Base-by-base conservation (phyloP, 2,888 invertebrate species). In the Erpobdella octoculata region DNA sequence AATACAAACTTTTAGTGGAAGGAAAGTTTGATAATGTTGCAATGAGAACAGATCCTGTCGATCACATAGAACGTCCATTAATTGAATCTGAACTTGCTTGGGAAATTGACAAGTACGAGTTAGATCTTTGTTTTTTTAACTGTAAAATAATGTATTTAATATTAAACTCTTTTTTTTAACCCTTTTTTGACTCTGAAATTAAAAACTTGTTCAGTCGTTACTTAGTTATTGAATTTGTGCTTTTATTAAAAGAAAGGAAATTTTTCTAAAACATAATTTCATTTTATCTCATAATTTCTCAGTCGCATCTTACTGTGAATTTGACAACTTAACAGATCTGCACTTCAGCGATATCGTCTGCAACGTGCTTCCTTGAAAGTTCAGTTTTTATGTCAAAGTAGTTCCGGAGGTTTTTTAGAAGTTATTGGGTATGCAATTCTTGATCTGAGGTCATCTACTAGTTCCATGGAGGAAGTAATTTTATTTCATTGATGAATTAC, bases 31-130 rank as follows among this genome's bases (percentile, higher is more conserved):
- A 84, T 79, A 84, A 84, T 4, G 84, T 84, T 76, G 76, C 82
- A 12, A 77, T 85, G 71, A 76, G 80, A 0, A 83, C 84, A 31
- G 84, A 85, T 76, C 83, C 83, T 28, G 81, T 84, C 3, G 79
- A 80, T 35, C 84, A 84, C 77, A 74, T 78, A 5, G 81, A 83
- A 71, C 76, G 67, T 21, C 83, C 84, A 33, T 79, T 82, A 72
- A 79, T 84, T 72, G 81, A 82, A 18, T 84, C 84, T 72, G 85
- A 85, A 75, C 77, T 85, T 69, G 85, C 84, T 4, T 85, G 84
- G 84, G 84, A 84, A 73, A 77, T 85, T 59, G 83, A 83, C 75
- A 81, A 81, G 73, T 84, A 83, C 74, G 79, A 79, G 12, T n/a
- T n/a, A n/a, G n/a, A n/a, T 21, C 65, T 28, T 9, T 62, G 21